Percentiles rank a stretch among this genome's conserved stretches.
These are phyloP conservation scores for Temnopleurus reevesii DNA, from an alignment of 53 echinoderm and acorn worm genomes.

Conservation along the genomic window DNA sequence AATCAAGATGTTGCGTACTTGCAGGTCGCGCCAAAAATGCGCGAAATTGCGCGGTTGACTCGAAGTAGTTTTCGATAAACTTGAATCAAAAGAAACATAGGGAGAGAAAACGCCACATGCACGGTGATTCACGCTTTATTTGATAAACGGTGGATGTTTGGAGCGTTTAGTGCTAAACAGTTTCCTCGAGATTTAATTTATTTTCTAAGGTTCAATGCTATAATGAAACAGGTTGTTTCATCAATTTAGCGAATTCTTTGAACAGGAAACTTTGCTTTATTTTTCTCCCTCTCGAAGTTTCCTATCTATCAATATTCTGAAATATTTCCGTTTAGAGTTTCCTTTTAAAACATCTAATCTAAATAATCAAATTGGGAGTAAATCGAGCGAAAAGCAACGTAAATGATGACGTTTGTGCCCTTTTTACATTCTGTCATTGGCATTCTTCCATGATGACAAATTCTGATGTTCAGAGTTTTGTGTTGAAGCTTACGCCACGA, in stretches of 20 bases:
- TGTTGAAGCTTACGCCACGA: too few relatives aligned
- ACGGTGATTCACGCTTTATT: conserved; percentile 19
- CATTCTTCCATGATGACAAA: not conserved
- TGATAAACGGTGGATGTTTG: conserved; percentile 35
- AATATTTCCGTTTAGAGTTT: not conserved
- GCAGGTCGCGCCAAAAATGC: conserved; percentile 11
- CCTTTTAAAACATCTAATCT: conserved; percentile 13
- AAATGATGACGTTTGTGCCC: not conserved
- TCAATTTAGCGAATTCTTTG: not conserved
- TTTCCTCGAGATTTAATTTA: conserved; percentile 10
- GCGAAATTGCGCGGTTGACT: conserved; percentile 46
- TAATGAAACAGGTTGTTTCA: not conserved
- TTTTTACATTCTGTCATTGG: not conserved
- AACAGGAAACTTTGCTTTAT: not conserved
- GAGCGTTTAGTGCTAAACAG: conserved; percentile 33
- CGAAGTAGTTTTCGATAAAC: conserved; percentile 25
- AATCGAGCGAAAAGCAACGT: not conserved
- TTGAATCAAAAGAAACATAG: not conserved
- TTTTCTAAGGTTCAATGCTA: conserved; percentile 23
- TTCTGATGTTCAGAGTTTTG: not conserved
- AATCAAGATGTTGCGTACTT: conserved; percentile 24
- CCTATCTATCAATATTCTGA: conserved; percentile 4
- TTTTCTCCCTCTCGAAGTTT: not conserved
- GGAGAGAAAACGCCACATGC: not conserved
- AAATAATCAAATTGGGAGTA: conserved; percentile 5